Percentiles rank a stretch among this genome's conserved stretches.
Evolutionary conservation across 2,113 vertebrate genomes (phyloP).

Genomic region (Narcine bancroftii): DNA sequence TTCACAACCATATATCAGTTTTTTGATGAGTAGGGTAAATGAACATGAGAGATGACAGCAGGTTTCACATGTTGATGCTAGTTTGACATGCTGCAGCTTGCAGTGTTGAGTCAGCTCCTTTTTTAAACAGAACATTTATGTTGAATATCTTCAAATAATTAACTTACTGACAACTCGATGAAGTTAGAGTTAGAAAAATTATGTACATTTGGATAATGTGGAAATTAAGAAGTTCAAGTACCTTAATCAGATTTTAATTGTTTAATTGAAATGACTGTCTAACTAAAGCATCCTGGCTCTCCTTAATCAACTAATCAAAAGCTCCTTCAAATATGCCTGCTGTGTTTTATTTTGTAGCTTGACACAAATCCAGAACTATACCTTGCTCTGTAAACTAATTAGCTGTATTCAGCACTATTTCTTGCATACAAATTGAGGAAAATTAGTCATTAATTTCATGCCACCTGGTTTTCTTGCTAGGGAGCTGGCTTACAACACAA

Average conservation of each 20-base stretch:
- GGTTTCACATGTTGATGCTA: slow-evolving; percentile 9
- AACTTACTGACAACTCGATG: neutral
- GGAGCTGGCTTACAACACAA: slow-evolving; percentile 26
- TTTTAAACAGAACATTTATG: neutral
- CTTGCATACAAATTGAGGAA: slow-evolving; percentile 29
- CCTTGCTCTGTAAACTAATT: slow-evolving; percentile 35
- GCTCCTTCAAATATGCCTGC: slow-evolving; percentile 32
- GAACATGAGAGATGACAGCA: neutral
- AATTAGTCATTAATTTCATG: slow-evolving; percentile 36
- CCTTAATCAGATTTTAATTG: slow-evolving; percentile 32
- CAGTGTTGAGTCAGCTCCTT: neutral
- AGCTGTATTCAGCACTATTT: slow-evolving; percentile 19
- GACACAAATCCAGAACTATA: slow-evolving; percentile 13
- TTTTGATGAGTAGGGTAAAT: slow-evolving; percentile 26
- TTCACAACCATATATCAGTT: slow-evolving; percentile 13
- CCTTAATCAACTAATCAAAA: slow-evolving; percentile 33
- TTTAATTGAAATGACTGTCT: slow-evolving; percentile 30
- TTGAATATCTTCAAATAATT: slow-evolving; percentile 24
- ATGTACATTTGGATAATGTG: slow-evolving; percentile 6
- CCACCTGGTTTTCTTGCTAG: slow-evolving; percentile 23
- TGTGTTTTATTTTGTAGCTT: slow-evolving; percentile 27
- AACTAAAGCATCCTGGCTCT: slow-evolving; percentile 9
- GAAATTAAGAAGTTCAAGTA: slow-evolving; percentile 32
- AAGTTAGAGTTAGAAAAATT: slow-evolving; percentile 26
- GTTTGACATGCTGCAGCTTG: neutral